Percentiles rank a stretch among this genome's conserved stretches.
phyloP scores from a whole-genome alignment of 1,140 invertebrate species.

The Pseudobourletiella spinata region DNA sequence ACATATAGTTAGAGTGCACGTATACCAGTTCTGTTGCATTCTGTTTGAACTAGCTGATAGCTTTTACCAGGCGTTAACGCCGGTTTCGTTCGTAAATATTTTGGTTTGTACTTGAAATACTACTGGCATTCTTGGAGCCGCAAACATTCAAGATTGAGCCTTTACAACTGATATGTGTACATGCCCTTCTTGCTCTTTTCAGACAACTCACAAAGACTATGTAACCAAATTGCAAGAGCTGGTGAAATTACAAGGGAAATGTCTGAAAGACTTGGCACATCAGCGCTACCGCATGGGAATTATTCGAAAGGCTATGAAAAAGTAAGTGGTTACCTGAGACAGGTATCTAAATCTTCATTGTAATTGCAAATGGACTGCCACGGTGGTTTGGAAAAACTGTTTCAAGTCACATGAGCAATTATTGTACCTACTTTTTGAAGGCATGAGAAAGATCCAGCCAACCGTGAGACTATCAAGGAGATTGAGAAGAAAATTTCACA shows the following conservation, averaged over 20 bases:
- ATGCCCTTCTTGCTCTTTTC: no score
- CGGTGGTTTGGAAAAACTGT: background rate
- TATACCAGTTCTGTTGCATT: no score
- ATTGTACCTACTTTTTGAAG: slow-evolving; percentile 5
- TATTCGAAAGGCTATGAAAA: slow-evolving; percentile 66
- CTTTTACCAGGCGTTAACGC: no score
- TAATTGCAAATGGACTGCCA: no score
- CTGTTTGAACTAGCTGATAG: no score
- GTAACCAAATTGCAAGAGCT: slow-evolving; percentile 72
- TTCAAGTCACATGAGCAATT: background rate
- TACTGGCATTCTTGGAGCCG: no score
- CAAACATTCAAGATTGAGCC: no score
- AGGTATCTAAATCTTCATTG: background rate
- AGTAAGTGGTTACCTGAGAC: slow-evolving; percentile 53
- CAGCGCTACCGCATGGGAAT: slow-evolving; percentile 78
- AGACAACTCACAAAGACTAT: slow-evolving; percentile 74
- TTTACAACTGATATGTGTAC: no score
- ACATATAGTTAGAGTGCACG: no score
- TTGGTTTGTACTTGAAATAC: no score
- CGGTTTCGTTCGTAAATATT: no score
- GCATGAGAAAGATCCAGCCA: slow-evolving; percentile 26
- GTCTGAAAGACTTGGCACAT: slow-evolving; percentile 75
- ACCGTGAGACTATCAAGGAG: slow-evolving; percentile 40
- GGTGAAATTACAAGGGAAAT: slow-evolving; percentile 72
- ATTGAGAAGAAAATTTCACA: slow-evolving; percentile 64